Evolutionary conservation across 2,888 invertebrate genomes (phyloP).

Genomic region (Podotricha telesiphe): DNA sequence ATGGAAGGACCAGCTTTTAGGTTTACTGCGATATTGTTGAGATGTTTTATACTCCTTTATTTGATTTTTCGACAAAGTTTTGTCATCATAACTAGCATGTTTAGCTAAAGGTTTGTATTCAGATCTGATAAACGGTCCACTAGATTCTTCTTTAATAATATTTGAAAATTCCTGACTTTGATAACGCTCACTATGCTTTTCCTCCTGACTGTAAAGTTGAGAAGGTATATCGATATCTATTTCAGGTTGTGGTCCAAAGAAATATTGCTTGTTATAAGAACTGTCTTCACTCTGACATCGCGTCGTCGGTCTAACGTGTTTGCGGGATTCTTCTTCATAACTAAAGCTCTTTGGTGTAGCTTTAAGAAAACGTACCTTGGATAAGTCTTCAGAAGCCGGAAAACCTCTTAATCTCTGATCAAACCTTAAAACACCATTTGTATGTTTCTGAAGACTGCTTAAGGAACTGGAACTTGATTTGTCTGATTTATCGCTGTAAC

Average conservation of each 20-base stretch:
- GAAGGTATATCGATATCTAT: slow-evolving; percentile 83
- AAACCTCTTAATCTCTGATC: slow-evolving; percentile 69
- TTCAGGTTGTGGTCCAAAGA: slow-evolving; percentile 75
- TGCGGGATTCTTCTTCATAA: slow-evolving; percentile 74
- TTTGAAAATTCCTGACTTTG: slow-evolving; percentile 86
- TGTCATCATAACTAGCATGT: slow-evolving; percentile 87
- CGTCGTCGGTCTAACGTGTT: slow-evolving; percentile 77
- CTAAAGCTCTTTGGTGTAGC: slow-evolving; percentile 78
- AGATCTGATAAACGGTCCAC: slow-evolving; percentile 74
- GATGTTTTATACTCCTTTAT: slow-evolving; percentile 85
- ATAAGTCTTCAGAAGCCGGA: slow-evolving; percentile 57
- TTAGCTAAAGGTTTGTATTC: slow-evolving; percentile 85
- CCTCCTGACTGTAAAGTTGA: slow-evolving; percentile 84
- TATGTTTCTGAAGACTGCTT: slow-evolving; percentile 77
- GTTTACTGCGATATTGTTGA: slow-evolving; percentile 81
- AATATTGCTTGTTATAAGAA: slow-evolving; percentile 68
- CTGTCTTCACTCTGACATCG: slow-evolving; percentile 86
- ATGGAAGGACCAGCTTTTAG: slow-evolving; percentile 86
- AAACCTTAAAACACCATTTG: slow-evolving; percentile 69
- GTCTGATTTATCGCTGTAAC: slow-evolving; percentile 79
- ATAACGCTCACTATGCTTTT: slow-evolving; percentile 85
- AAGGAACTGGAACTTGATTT: slow-evolving; percentile 81
- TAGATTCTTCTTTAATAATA: slow-evolving; percentile 69
- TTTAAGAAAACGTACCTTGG: slow-evolving; percentile 70
- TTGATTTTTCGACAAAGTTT: slow-evolving; percentile 85